Conservation (phyloP, 1,140 invertebrate species). For the Leptinotarsa texana region DNA sequence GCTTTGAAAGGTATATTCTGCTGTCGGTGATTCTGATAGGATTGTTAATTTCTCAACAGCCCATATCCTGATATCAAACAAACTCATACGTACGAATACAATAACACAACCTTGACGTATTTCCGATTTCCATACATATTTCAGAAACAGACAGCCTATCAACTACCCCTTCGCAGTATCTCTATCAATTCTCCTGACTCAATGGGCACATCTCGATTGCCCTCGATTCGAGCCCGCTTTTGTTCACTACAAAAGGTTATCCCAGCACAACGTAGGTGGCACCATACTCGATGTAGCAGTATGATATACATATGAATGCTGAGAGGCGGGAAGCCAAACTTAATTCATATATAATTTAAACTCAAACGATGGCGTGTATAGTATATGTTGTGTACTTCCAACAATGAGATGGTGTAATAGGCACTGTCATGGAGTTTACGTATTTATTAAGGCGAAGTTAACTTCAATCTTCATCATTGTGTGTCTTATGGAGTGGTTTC, state of each 20-base stretch:
- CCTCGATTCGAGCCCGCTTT: neutral
- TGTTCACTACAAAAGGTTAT: neutral
- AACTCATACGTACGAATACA: no score
- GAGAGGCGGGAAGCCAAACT: neutral
- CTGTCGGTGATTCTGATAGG: no score
- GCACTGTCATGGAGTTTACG: neutral
- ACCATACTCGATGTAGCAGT: neutral
- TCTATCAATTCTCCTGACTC: slow-evolving; percentile 6
- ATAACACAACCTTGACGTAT: neutral
- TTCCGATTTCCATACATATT: neutral
- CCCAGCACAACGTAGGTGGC: neutral
- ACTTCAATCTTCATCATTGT: no score
- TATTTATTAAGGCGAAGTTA: neutral
- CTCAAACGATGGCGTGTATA: neutral
- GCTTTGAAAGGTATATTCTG: no score
- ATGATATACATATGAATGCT: slow-evolving; percentile 3
- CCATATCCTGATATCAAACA: no score
- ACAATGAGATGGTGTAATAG: neutral
- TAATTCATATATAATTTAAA: slow-evolving; percentile 4
- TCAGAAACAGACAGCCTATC: neutral
- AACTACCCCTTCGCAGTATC: neutral
- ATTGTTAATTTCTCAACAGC: no score
- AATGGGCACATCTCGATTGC: neutral
- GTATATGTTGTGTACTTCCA: neutral
- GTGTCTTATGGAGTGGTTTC: no score